These are phyloP conservation scores for Mus spicilegus DNA, from an alignment of 2,113 vertebrate species.

Conservation along the genomic window DNA sequence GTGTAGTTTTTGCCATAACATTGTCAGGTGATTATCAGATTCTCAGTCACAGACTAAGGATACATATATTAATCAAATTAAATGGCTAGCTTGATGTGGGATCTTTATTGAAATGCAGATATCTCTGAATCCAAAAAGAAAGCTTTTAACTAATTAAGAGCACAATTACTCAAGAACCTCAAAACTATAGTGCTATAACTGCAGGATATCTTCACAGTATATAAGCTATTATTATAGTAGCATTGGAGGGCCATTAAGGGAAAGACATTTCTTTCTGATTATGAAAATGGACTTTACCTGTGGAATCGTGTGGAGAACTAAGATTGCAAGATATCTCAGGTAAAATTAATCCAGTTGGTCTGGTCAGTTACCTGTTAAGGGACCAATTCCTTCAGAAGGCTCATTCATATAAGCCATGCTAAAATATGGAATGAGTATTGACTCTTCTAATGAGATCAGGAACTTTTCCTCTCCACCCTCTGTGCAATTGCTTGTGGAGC, in stretches of 20 bases:
- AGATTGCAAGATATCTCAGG: neutral
- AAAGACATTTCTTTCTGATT: neutral
- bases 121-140: neutral
- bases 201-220: neutral
- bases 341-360: neutral
- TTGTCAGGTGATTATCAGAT: neutral
- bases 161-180: slow-evolving; percentile 21
- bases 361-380: neutral
- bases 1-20: neutral
- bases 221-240: neutral
- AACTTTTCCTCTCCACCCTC: neutral
- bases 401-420: neutral
- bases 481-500: neutral
- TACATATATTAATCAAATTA: neutral
- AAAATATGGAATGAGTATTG: neutral
- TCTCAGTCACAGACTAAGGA: slow-evolving; percentile 1
- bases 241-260: no score
- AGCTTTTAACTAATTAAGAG: neutral
- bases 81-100: neutral
- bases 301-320: neutral
- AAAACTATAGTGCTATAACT: neutral
- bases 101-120: neutral
- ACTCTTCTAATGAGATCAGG: neutral
- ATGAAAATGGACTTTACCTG: neutral
- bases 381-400: neutral